A percentile compares a stretch with the other conserved stretches of the same genome.
phyloP scores from a whole-genome alignment of 2,888 invertebrate species.

The Odontomyia ornata region DNA sequence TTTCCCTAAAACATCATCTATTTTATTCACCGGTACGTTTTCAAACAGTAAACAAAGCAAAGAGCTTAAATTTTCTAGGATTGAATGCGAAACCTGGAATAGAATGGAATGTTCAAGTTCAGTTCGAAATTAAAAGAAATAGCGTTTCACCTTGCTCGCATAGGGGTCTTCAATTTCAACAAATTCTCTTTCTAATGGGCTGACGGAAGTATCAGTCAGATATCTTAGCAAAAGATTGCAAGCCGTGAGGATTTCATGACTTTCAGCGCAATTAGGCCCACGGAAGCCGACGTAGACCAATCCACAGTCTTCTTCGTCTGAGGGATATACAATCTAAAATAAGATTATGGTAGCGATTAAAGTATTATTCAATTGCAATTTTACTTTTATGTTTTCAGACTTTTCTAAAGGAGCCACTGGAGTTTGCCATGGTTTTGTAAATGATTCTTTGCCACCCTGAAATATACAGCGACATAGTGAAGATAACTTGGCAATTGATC shows the following conservation, averaged over 20 bases:
- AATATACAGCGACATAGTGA: too few relatives aligned
- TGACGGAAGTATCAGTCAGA: conserved; percentile 85
- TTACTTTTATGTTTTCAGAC: conserved; percentile 67
- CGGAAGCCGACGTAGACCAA: conserved; percentile 82
- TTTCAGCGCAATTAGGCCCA: conserved; percentile 71
- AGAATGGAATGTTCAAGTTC: too few relatives aligned
- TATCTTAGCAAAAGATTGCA: conserved; percentile 79
- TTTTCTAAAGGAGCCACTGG: conserved; percentile 71
- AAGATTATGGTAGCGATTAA: neutral
- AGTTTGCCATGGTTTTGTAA: conserved; percentile 80
- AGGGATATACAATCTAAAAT: conserved; percentile 64
- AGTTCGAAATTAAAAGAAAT: neutral
- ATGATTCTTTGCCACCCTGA: conserved; percentile 58
- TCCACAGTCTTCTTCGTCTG: conserved; percentile 86
- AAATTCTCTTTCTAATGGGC: conserved; percentile 83
- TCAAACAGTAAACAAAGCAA: conserved; percentile 76
- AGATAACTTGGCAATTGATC: conserved; percentile 21
- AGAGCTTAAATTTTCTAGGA: conserved; percentile 78
- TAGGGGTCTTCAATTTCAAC: conserved; percentile 83
- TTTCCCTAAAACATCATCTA: conserved; percentile 70
- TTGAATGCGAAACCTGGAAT: conserved; percentile 54
- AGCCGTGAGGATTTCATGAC: conserved; percentile 71
- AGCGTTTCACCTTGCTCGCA: conserved; percentile 73
- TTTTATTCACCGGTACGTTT: conserved; percentile 77
- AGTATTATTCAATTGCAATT: too few relatives aligned